phyloP scores from a whole-genome alignment of 1,140 invertebrate species.

The Augochlora pura region DNA sequence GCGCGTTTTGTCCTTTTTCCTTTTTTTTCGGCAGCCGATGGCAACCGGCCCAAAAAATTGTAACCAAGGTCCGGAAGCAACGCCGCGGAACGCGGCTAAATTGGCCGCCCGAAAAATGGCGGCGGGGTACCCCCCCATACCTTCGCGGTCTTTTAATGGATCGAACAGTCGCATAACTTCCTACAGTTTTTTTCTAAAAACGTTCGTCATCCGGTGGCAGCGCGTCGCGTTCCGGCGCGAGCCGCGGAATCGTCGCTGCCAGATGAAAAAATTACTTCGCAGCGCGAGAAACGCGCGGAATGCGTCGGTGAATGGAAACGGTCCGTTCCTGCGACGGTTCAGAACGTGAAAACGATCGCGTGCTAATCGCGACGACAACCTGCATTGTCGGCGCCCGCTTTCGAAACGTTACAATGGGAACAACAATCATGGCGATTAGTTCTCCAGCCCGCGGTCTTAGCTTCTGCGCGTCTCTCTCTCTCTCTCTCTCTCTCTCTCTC shows the following conservation, averaged over 20 bases:
- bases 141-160: neutral
- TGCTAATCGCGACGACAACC: slow-evolving; percentile 12
- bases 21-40: neutral
- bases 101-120: neutral
- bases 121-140: no score
- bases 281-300: slow-evolving; percentile 5
- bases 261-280: neutral
- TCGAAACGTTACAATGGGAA: neutral
- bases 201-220: neutral
- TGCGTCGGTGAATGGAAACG: slow-evolving; percentile 9
- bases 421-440: slow-evolving; percentile 9
- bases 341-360: slow-evolving; percentile 1
- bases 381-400: neutral
- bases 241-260: neutral
- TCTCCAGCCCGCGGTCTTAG: neutral
- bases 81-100: neutral
- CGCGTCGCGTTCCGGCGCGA: neutral
- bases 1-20: no score
- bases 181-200: neutral
- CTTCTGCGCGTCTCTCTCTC: neutral
- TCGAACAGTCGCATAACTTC: neutral
- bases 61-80: neutral
- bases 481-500: no score
- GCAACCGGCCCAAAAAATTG: neutral
- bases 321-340: neutral